Evolutionary conservation across 2,797 vertebrate genomes (phyloP).

Genomic region (Chrosomus eos): DNA sequence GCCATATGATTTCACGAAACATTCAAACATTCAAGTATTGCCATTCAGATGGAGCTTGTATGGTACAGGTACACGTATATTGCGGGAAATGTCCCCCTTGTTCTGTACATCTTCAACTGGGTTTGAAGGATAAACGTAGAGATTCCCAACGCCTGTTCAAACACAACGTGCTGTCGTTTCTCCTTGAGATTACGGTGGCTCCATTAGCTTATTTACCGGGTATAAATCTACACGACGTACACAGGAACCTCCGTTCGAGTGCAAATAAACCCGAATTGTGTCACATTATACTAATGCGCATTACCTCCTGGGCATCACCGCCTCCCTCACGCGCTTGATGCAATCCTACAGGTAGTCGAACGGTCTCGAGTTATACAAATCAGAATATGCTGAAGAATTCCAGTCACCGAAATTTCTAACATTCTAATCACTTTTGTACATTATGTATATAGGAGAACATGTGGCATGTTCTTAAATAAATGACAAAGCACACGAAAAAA

Average conservation of each 20-base stretch:
- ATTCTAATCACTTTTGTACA: constrained; percentile 18
- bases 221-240: constrained; percentile 8
- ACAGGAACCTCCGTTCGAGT: not conserved
- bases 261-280: not conserved
- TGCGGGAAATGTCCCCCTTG: constrained; percentile 1
- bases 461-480: constrained; percentile 5
- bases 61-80: not conserved
- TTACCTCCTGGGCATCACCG: constrained; percentile 35
- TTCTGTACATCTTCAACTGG: constrained; percentile 36
- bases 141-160: constrained; percentile 30
- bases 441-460: constrained; percentile 2
- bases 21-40: constrained; percentile 1
- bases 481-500: not conserved
- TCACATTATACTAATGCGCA: constrained; percentile 40
- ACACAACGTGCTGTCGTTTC: constrained; percentile 28
- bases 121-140: constrained; percentile 32
- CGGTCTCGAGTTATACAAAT: constrained; percentile 31
- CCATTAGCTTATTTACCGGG: not conserved
- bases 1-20: constrained; percentile 1
- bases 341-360: constrained; percentile 62
- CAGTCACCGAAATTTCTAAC: not conserved
- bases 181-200: constrained; percentile 40
- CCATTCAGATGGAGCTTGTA: constrained; percentile 26
- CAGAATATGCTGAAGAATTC: constrained; percentile 9
- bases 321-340: constrained; percentile 38